phyloP scores from a whole-genome alignment of 1,140 invertebrate species.

The Neomicropteryx cornuta region DNA sequence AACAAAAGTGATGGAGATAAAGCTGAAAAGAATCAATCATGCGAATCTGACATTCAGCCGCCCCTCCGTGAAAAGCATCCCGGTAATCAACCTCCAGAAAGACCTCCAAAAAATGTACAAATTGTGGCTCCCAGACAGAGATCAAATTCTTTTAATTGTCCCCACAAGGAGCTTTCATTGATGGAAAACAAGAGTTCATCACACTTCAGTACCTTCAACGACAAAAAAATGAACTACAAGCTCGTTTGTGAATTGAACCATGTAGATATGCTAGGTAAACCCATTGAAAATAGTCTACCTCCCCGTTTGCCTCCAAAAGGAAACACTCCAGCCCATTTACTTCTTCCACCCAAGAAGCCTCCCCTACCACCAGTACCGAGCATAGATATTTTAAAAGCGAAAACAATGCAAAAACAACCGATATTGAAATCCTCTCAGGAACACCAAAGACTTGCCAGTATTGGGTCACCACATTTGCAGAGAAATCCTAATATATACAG shows the following conservation, averaged over 20 bases:
- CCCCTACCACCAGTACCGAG: slow-evolving; percentile 57
- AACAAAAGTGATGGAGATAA: slow-evolving; percentile 29
- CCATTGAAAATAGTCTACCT: slow-evolving; percentile 17
- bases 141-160: slow-evolving; percentile 40
- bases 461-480: slow-evolving; percentile 45
- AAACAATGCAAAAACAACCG: slow-evolving; percentile 31
- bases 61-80: slow-evolving; percentile 38
- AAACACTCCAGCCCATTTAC: slow-evolving; percentile 42
- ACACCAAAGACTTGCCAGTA: slow-evolving; percentile 41
- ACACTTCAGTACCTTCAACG: slow-evolving; percentile 36
- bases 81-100: slow-evolving; percentile 36
- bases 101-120: slow-evolving; percentile 47
- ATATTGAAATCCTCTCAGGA: slow-evolving; percentile 23
- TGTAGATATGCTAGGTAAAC: slow-evolving; percentile 11
- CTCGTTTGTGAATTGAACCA: slow-evolving; percentile 34
- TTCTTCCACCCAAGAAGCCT: slow-evolving; percentile 54
- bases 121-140: slow-evolving; percentile 32
- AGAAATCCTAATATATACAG: slow-evolving; percentile 39
- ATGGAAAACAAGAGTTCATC: slow-evolving; percentile 33
- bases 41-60: slow-evolving; percentile 30
- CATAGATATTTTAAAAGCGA: slow-evolving; percentile 42
- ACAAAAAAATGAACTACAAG: slow-evolving; percentile 34
- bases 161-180: slow-evolving; percentile 29
- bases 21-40: slow-evolving; percentile 23
- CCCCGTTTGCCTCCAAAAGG: slow-evolving; percentile 42